Base-by-base conservation (phyloP, 2,888 invertebrate genomes). In the Pachycephus smyrnensis region DNA sequence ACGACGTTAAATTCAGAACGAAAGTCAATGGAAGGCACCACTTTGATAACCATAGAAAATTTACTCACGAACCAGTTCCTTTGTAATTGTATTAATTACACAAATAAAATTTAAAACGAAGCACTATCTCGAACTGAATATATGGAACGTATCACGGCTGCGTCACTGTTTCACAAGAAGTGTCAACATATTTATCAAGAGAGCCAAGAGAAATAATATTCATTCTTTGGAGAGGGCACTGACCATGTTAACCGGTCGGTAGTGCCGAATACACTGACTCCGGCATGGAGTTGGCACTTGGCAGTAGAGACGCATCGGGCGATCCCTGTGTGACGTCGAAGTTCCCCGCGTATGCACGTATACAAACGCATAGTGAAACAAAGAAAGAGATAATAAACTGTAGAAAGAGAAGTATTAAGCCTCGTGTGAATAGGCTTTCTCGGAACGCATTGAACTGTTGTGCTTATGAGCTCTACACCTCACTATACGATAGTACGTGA, bases 241-340 rank as follows among this genome's bases (percentile, higher is more conserved):
- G 86, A 84, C 86, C 84, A 87, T 80, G 79, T 82, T 81, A 77
- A 86, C 83, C 80, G 82, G 73, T 82, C 79, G 82, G 79, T 75
- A 82, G 82, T 81, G 75, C 83, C 82, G 81, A 82, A 82, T 83
- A 82, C 80, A 86, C 85, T 86, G 84, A 81, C 82, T 82, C 80
- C 79, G 79, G 77, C 73, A 78, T 80, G 69, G 73, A 77, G 80
- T 84, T 82, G 82, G 80, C 85, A 80, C 23, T 55, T 55, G 55
- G 23, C 4, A 55, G 23, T 55, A 3, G 55, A 55, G 55, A 23
- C 55, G 55, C 79, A 80, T 78, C 80, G 77, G 71, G 68, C 76
- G 79, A 80, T 79, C 75, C 68, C 76, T 71, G 78, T 75, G 76
- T 33, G 73, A 74, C 78, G 69, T 12, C 40, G 40, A 55, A 15